Base-by-base conservation (phyloP, 1,140 invertebrate genomes). In the Alviniconcha marisindica region DNA sequence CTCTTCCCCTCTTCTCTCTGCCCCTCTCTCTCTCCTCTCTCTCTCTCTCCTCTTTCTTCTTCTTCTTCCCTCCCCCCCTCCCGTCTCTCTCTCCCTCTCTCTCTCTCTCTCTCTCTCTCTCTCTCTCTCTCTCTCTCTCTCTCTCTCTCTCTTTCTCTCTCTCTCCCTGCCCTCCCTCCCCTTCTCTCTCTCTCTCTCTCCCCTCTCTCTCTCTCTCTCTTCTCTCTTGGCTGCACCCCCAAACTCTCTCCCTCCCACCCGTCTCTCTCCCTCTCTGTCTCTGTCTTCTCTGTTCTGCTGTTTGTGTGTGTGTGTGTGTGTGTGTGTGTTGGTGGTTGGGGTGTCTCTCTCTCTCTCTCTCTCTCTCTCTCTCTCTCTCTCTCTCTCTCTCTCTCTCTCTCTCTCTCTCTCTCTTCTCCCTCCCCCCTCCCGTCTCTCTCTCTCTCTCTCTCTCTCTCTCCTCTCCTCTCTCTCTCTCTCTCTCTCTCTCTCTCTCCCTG, bases 331-430 rank as follows among this genome's bases (percentile, higher is more conserved):
- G n/a, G n/a, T n/a, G n/a, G n/a, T n/a, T 51, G 10, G 0, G 0
- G 24, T 38, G 24, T 24, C 71, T 18, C 40, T 73, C 71, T 38
- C 40, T 69, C 33, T 31, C 66, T 31, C 33, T 69, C 2, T 36
- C 21, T n/a, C 40, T 42, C 36, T 73, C 71, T 73, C 71, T 42
- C 36, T 40, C 40, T 40, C 40, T 42, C 36, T 73, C 71, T 73
- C 31, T 73, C 40, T 42, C 21, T 42, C 21, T 40, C 31, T 40
- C 36, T 73, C 71, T 73, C 18, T 38, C 1, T 28, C 36, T 5
- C 1, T 21, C 24, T 73, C 33, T 42, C 10, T 36, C 36, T 73
- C 21, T n/a, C 18, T 2, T 60, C 10, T n/a, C 10, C 66, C 28
- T 3, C 28, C 2, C 28, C 7, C 2, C 33, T 2, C 33, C 28